Evolutionary conservation across 1,140 invertebrate genomes (phyloP).

Genomic region (Psilanteris sp.): DNA sequence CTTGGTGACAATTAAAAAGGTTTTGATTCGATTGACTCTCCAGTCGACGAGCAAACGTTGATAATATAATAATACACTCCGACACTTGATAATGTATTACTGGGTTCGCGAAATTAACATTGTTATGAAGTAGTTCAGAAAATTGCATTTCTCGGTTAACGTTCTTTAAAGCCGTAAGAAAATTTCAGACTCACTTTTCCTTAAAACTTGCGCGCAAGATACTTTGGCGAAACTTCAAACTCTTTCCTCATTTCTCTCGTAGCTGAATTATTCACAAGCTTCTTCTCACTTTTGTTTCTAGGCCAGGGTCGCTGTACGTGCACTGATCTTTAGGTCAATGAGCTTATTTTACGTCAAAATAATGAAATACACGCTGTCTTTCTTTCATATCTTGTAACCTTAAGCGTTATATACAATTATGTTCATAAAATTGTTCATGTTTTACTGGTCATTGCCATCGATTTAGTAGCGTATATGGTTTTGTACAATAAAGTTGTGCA

Average conservation of each 20-base stretch:
- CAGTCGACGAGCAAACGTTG: too few relatives aligned
- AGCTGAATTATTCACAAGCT: conserved; percentile 80
- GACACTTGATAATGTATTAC: conserved; percentile 6
- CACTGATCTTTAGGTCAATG: conserved; percentile 71
- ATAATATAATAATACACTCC: too few relatives aligned
- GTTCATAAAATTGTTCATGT: too few relatives aligned
- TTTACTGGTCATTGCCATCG: too few relatives aligned
- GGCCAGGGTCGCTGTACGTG: conserved; percentile 76
- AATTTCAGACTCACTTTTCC: conserved; percentile 67
- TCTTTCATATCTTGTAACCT: too few relatives aligned
- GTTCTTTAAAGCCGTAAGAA: conserved; percentile 63
- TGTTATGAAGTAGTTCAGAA: conserved; percentile 58
- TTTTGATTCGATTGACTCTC: too few relatives aligned
- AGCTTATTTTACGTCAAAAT: conserved; percentile 51
- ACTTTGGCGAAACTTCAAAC: conserved; percentile 78
- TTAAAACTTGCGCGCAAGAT: conserved; percentile 73
- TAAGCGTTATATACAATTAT: too few relatives aligned
- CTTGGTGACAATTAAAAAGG: too few relatives aligned
- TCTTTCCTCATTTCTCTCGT: conserved; percentile 78
- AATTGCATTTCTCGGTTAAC: conserved; percentile 59
- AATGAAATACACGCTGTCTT: conserved; percentile 36
- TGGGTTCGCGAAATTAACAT: conserved; percentile 38
- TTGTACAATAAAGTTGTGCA: too few relatives aligned
- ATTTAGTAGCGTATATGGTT: too few relatives aligned
- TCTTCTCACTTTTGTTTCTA: conserved; percentile 79